A percentile compares a stretch with the other conserved stretches of the same genome.
Conservation (phyloP, 2,888 invertebrate genomes). For the Nomada flava region DNA sequence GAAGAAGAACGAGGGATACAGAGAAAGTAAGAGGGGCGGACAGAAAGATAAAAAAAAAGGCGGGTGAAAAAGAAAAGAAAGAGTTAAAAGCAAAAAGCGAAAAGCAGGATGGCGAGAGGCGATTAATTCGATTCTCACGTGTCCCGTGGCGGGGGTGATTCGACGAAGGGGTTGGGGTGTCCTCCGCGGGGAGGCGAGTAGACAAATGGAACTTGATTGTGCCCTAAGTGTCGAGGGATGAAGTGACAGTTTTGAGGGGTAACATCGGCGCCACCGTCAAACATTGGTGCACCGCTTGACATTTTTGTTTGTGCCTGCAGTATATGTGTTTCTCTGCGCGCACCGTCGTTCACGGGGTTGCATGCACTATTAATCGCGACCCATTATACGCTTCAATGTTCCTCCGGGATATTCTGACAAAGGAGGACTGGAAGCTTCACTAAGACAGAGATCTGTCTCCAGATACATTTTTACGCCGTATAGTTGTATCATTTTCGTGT, state of each 20-base stretch:
- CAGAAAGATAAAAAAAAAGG: not conserved
- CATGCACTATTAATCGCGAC: slow-evolving; percentile 74
- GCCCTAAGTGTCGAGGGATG: slow-evolving; percentile 69
- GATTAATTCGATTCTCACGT: slow-evolving; percentile 69
- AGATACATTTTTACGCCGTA: not conserved
- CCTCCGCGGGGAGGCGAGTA: slow-evolving; percentile 48
- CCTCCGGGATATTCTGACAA: slow-evolving; percentile 59
- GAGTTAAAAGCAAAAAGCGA: not conserved
- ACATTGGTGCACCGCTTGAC: slow-evolving; percentile 73
- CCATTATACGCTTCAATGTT: slow-evolving; percentile 71
- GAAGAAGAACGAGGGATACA: not conserved
- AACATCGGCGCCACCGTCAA: slow-evolving; percentile 73
- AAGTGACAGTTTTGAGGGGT: slow-evolving; percentile 73
- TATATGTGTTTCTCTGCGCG: not conserved
- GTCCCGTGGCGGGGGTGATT: slow-evolving; percentile 42
- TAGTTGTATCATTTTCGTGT: not conserved
- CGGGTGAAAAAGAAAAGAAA: not conserved
- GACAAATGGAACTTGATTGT: slow-evolving; percentile 74
- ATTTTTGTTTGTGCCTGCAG: slow-evolving; percentile 68
- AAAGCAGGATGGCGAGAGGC: slow-evolving; percentile 10
- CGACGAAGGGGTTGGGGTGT: slow-evolving; percentile 44
- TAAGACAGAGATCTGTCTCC: not conserved
- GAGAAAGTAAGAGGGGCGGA: not conserved
- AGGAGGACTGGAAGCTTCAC: not conserved
- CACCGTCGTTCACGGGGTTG: slow-evolving; percentile 44